Evolutionary conservation across 2,113 vertebrate genomes (phyloP), one percentile per base, ranked within the genome.

Genomic region (Halcyon senegalensis): DNA sequence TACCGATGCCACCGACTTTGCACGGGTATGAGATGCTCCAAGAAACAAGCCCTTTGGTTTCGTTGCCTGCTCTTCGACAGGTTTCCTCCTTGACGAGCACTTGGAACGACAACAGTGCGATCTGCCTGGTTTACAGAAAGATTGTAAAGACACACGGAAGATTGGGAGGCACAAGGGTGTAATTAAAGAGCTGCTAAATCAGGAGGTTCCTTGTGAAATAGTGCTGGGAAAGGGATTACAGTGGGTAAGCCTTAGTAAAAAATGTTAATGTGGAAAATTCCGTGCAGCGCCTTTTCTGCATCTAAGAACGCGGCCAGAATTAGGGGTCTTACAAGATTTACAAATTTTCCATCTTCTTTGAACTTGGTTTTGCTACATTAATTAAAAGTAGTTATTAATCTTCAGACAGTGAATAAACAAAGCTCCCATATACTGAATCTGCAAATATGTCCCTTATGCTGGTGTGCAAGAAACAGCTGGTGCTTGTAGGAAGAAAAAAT

Each of bases 361-460:
- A 86, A 89, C 87, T 92, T 73, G 53, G 10, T 84, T 94, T 92
- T 92, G 67, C 76, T 80, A 80, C 83, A 66, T 94, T 89, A 92
- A 94, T 96, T 95, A 89, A 84, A 96, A 94, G 74, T 41, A 80
- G 27, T 88, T 51, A 59, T 86, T 90, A 96, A 90, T 94, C 72
- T 63, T 76, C 33, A 84, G 33, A 55, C 86, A 66, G 53, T 77
- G 67, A 63, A 56, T 90, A 88, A 94, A 83, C 72, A 92, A 88
- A 88, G 76, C 50, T 80, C 63, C 63, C 72, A 89, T 80, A 95
- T 90, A 95, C 48, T 39, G 48, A 60, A 83, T 60, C 35, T 89
- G 55, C 82, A 92, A 86, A 68, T 69, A 25, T 12, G 20, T 43
- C 31, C 83, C 88, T 80, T 92, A 31, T 56, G 53, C 30, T 79